Conservation (phyloP, 2,888 invertebrate species). For the Scaptomyza flava region DNA sequence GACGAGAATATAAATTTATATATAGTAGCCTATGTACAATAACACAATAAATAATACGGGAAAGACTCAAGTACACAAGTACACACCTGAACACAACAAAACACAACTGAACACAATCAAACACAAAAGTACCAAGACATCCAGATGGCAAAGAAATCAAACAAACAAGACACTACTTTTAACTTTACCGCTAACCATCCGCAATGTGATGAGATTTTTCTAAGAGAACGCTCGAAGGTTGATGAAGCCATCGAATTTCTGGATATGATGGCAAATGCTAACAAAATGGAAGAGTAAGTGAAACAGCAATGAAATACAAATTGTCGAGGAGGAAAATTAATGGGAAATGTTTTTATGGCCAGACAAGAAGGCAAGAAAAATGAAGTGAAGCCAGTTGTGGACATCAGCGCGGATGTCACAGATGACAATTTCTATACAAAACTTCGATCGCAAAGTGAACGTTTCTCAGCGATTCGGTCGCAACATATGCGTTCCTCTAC, state of each 20-base stretch:
- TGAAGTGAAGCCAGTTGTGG: neutral
- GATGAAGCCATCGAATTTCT: conserved; percentile 26
- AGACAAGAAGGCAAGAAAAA: conserved; percentile 17
- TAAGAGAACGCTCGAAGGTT: conserved; percentile 28
- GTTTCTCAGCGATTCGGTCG: neutral
- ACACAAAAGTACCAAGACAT: neutral
- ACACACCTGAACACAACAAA: neutral
- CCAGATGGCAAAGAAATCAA: neutral
- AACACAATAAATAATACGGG: neutral
- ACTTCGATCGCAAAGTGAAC: neutral
- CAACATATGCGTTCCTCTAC: neutral
- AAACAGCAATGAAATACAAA: neutral
- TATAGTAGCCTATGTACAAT: conserved; percentile 3
- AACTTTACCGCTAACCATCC: conserved; percentile 8
- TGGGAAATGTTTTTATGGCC: neutral
- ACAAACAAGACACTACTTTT: neutral
- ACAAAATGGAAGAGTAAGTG: conserved; percentile 50
- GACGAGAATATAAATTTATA: neutral
- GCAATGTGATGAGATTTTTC: conserved; percentile 40
- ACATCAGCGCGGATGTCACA: conserved; percentile 12
- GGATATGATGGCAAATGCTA: conserved; percentile 12
- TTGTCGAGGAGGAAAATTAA: neutral
- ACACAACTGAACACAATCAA: neutral
- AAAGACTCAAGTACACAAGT: neutral
- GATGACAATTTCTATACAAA: conserved; percentile 12